Evolutionary conservation across 2,113 vertebrate genomes (phyloP).

Genomic region (Nothoprocta perdicaria): DNA sequence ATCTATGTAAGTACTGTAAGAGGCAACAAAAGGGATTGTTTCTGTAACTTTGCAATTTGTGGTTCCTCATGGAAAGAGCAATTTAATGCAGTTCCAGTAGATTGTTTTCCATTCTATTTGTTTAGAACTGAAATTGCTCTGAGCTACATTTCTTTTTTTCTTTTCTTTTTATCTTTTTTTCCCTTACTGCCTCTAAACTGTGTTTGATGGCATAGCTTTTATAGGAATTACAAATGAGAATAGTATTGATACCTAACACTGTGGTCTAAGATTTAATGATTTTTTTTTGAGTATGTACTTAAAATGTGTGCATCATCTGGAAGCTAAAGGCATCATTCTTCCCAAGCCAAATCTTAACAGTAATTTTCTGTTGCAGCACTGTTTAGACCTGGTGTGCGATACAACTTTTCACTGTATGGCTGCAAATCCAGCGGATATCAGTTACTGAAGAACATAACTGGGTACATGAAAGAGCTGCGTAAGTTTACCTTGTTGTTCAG

Average conservation of each 20-base stretch:
- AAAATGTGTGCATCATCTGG: background rate
- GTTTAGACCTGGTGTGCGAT: slow-evolving; percentile 75
- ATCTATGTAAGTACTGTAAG: background rate
- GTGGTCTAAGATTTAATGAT: background rate
- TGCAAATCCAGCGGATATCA: slow-evolving; percentile 79
- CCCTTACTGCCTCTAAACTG: slow-evolving; percentile 4
- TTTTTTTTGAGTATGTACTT: background rate
- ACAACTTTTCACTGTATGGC: slow-evolving; percentile 77
- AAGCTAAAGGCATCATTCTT: background rate
- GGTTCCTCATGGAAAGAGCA: slow-evolving; percentile 33
- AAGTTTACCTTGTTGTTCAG: slow-evolving; percentile 49
- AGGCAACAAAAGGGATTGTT: slow-evolving; percentile 16
- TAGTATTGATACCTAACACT: background rate
- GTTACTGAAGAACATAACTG: slow-evolving; percentile 73
- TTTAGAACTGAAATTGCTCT: slow-evolving; percentile 14
- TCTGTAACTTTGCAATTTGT: slow-evolving; percentile 53
- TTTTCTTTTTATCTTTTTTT: background rate
- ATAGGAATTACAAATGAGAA: background rate
- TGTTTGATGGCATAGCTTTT: background rate
- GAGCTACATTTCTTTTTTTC: background rate
- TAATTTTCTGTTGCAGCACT: slow-evolving; percentile 58
- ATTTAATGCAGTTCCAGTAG: slow-evolving; percentile 35
- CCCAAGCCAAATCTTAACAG: background rate
- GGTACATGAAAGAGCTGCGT: slow-evolving; percentile 80
- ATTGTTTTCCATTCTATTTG: slow-evolving; percentile 23